Percentiles rank a stretch among this genome's conserved stretches.
Evolutionary conservation across 2,888 invertebrate species (phyloP).

Genomic region (Tipula unca): DNA sequence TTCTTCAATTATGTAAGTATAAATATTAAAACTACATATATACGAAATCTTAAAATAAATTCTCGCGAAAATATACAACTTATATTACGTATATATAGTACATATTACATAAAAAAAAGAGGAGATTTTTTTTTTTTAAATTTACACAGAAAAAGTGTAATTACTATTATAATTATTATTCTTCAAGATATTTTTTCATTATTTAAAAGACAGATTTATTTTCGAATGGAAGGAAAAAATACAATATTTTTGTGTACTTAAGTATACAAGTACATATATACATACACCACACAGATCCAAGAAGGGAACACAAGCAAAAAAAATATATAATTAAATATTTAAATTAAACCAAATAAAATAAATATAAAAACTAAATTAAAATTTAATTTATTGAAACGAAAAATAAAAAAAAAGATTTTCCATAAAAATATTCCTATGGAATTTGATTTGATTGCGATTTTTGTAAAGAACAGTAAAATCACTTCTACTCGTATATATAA

Average conservation of each 20-base stretch:
- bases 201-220: background rate
- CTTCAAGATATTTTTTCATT: constrained; percentile 4
- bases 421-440: background rate
- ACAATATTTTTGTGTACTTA: background rate
- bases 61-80: background rate
- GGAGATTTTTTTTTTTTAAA: background rate
- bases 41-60: background rate
- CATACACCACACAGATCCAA: background rate
- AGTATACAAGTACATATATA: background rate
- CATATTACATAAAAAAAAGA: too few relatives aligned
- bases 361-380: constrained; percentile 8
- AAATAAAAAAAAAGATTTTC: background rate
- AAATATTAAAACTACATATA: background rate
- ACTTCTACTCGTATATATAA: background rate
- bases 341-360: background rate
- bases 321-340: background rate
- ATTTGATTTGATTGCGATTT: background rate
- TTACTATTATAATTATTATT: background rate
- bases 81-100: too few relatives aligned
- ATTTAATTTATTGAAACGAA: background rate
- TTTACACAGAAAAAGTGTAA: background rate
- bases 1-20: background rate
- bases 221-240: background rate
- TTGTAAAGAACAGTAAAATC: background rate
- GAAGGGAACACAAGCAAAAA: background rate